These are phyloP conservation scores for Triplophysa yarkandensis DNA, from an alignment of 2,797 vertebrate species.

Conservation along the genomic window DNA sequence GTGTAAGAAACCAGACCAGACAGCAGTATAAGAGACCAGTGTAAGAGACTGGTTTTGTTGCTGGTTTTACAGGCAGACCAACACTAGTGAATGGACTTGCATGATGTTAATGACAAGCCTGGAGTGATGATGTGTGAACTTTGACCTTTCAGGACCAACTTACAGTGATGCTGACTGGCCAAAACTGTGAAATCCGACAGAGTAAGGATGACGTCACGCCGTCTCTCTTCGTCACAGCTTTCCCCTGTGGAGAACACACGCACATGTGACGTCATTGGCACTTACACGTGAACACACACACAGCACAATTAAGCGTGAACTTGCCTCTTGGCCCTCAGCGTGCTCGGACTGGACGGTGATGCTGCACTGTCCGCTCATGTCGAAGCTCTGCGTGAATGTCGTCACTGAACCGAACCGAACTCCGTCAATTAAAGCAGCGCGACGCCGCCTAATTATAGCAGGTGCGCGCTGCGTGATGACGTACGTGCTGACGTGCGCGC, in stretches of 20 bases:
- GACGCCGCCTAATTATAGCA: slow-evolving; percentile 66
- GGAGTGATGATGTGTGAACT: no score
- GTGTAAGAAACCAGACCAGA: no score
- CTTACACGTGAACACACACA: no score
- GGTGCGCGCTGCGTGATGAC: slow-evolving; percentile 3
- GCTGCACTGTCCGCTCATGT: slow-evolving; percentile 61
- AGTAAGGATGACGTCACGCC: slow-evolving; percentile 61
- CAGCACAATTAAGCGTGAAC: no score
- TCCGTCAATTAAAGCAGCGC: slow-evolving; percentile 46
- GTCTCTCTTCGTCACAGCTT: slow-evolving; percentile 58
- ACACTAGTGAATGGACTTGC: not conserved
- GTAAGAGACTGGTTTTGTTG: no score
- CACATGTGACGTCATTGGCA: no score
- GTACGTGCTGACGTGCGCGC: not conserved
- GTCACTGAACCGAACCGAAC: not conserved
- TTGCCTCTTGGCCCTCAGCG: slow-evolving; percentile 58
- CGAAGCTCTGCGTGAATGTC: slow-evolving; percentile 35
- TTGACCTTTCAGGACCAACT: no score
- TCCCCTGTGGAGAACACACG: slow-evolving; percentile 57
- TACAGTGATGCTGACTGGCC: slow-evolving; percentile 76
- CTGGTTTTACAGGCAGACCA: not conserved
- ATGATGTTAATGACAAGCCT: no score
- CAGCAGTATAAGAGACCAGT: no score
- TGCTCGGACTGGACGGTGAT: slow-evolving; percentile 42
- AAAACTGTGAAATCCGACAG: slow-evolving; percentile 66